A percentile compares a stretch with the other conserved stretches of the same genome.
Evolutionary conservation across 2,888 invertebrate species (phyloP).

Genomic region (Bembecia ichneumoniformis): DNA sequence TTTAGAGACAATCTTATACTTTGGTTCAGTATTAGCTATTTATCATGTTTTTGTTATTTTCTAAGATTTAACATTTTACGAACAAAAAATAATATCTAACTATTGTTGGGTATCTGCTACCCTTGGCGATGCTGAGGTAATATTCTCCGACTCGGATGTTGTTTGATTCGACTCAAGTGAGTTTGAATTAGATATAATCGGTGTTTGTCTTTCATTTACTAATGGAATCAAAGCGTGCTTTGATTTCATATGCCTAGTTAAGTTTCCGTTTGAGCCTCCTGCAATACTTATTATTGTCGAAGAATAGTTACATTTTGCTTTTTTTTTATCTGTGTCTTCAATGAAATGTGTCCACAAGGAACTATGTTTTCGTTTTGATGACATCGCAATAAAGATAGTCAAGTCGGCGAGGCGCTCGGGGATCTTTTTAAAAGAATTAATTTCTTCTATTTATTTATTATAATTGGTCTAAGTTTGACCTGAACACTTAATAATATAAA

Average conservation of each 20-base stretch:
- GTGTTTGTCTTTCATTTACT: slow-evolving; percentile 3
- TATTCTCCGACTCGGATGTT: slow-evolving; percentile 3
- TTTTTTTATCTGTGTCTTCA: slow-evolving; percentile 6
- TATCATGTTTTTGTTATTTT: too few species aligned
- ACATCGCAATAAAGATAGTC: slow-evolving; percentile 3
- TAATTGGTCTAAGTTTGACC: not conserved
- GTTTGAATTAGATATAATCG: slow-evolving; percentile 3
- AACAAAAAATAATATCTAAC: not conserved
- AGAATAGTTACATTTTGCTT: slow-evolving; percentile 8
- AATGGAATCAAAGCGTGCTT: slow-evolving; percentile 5
- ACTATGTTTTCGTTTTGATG: slow-evolving; percentile 4
- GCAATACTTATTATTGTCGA: slow-evolving; percentile 5
- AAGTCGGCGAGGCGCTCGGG: too few species aligned
- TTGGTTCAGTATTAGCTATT: too few species aligned
- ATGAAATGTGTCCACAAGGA: slow-evolving; percentile 6
- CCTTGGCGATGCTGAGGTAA: slow-evolving; percentile 3
- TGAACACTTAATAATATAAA: too few species aligned
- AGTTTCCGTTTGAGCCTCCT: slow-evolving; percentile 6
- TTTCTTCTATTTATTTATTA: not conserved
- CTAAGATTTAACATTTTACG: too few species aligned
- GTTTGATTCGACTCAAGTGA: slow-evolving; percentile 2
- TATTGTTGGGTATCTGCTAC: slow-evolving; percentile 1
- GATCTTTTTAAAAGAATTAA: too few species aligned
- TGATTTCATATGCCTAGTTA: slow-evolving; percentile 6
- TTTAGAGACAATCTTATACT: too few species aligned